Evolutionary conservation across 2,797 vertebrate genomes (phyloP), one percentile per base, ranked within the genome.

Genomic region (Cyprinella venusta): DNA sequence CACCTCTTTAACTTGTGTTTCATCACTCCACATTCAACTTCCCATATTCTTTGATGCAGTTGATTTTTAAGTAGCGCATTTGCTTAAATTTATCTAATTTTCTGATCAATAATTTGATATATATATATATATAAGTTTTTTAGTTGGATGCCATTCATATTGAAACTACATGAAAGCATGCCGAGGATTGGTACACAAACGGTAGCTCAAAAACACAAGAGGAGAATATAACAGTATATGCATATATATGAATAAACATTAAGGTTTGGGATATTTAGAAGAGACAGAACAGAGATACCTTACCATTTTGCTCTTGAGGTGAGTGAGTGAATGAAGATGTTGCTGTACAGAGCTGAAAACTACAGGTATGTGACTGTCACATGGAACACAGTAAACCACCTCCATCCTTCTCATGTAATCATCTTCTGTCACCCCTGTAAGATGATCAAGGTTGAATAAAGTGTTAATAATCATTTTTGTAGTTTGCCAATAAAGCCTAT

Each of bases 381-480:
- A 96, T 52, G 96, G 95, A 84, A 92, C 94, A 89, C 96, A 96
- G 80, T 96, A 95, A 85, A 96, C 94, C 85, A 96, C 95, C 91
- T 96, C 95, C 42, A 96, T 94, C 90, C 95, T 96, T 91, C 95
- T 96, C 96, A 96, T 95, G 75, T 95, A 95, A 80, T 96, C 95
- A 85, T 96, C 96, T 76, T 95, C 93, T 2, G 93, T 93, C 79
- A 96, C 94, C 18, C 95, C 96, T 96, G 84, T 9, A 86, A 87
- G 76, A 65, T 30, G 8, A 18, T 68, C 36, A 54, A 18, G 21
- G 52, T 67, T 56, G 16, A 33, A 48, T 8, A 67, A 24, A 54
- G 15, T 40, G 6, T 61, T 9, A 21, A 40, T 21, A 36, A 26
- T 30, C 19, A 33, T 52, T 26, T 52, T 52, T 72, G 70, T n/a